Evolutionary conservation across 2,113 vertebrate species (phyloP), one percentile per base, ranked within the genome.

Genomic region (human): DNA sequence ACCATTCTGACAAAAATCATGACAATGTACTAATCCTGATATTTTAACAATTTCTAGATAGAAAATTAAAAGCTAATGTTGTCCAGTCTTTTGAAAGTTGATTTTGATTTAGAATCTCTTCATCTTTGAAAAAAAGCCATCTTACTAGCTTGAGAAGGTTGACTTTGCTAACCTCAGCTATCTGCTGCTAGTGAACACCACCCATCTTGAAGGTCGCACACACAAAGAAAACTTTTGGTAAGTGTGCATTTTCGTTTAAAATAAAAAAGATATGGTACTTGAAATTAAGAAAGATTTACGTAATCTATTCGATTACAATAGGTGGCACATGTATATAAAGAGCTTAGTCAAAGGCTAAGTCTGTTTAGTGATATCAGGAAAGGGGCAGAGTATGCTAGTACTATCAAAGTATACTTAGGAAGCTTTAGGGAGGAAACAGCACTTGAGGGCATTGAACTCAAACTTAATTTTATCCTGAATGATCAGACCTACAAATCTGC

Each of bases 11-110:
- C 35, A 96, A 89, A 93, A 92, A 83, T 61, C 32, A 27, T 59
- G 55, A 55, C 43, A 92, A 25, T 90, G 1, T 76, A 81, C 14
- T 70, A 75, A 90, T 75, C 45, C 8, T 81, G 12, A 89, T 73
- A 84, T 52, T 83, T 72, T 66, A 89, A 38, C 35, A 83, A 85
- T 81, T 68, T 94, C 14, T 75, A 61, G 32, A 66, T 43, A 66
- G 38, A 81, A 97, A 91, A 72, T 75, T 43, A 92, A 97, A 85
- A 25, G 43, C 5, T 83, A 88, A 94, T 76, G 1, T 27, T 61
- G 79, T n/a, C 17, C 20, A 76, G 20, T 0, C 18, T 94, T 81
- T 93, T 38, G 30, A 45, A 95, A 80, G 18, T 59, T 87, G 13
- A 32, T 92, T 94, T 10, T 66, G 3, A 70, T 38, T 68, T 93